Percentiles rank a stretch among this genome's conserved stretches.
Conservation (phyloP, 2,797 vertebrate species). For the Leucoraja ocellata region DNA sequence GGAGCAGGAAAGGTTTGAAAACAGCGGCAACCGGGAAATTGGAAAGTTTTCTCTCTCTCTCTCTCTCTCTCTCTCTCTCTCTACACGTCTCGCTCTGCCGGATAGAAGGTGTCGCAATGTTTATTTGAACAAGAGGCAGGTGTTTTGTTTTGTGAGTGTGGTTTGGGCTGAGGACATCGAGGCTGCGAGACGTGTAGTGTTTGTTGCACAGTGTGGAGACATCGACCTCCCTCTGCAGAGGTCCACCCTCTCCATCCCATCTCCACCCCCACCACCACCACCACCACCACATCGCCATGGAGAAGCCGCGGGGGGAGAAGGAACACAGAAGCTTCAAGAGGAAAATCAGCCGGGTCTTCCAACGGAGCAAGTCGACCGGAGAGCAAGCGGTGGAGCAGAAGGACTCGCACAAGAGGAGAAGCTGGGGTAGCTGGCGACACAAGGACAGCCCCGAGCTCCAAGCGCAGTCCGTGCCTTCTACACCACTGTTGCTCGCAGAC, state of each 20-base stretch:
- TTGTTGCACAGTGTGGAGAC: too few relatives aligned
- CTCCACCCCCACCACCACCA: too few relatives aligned
- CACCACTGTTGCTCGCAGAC: not conserved
- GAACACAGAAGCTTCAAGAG: not conserved
- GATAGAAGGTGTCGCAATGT: not conserved
- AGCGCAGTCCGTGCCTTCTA: not conserved
- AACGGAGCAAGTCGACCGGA: not conserved
- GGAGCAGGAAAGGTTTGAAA: not conserved
- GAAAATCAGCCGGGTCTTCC: not conserved
- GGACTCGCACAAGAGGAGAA: not conserved
- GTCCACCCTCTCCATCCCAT: too few relatives aligned
- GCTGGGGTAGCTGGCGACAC: not conserved
- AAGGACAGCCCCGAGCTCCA: not conserved
- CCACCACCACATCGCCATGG: not conserved
- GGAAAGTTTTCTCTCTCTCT: not conserved
- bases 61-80: not conserved
- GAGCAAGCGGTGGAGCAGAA: not conserved
- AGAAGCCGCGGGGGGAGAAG: not conserved
- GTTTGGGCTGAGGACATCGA: too few relatives aligned
- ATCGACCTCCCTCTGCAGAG: too few relatives aligned
- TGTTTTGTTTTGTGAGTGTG: too few relatives aligned
- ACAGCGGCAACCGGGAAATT: conserved; percentile 16
- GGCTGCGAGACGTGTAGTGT: too few relatives aligned
- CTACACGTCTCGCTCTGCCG: not conserved
- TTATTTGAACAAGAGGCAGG: not conserved